Percentiles rank a stretch among this genome's conserved stretches.
These are phyloP conservation scores for Psittacula cyanocephala DNA, from an alignment of 2,113 vertebrate species.

Conservation along the genomic window DNA sequence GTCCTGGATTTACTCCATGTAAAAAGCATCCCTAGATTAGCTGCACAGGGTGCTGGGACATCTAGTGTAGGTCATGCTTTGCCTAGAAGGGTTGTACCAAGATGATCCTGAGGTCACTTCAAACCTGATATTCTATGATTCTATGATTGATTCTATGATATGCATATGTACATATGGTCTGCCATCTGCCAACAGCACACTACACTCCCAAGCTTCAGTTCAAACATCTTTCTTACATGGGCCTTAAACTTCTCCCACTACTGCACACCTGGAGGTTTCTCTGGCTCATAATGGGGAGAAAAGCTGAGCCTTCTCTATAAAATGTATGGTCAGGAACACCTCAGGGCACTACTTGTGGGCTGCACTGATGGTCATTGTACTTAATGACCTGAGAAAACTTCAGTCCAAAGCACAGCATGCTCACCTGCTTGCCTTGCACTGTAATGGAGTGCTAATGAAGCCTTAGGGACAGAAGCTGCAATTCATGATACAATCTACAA, in stretches of 20 bases:
- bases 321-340: background rate
- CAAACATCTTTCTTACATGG: background rate
- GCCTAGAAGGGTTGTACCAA: background rate
- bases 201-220: background rate
- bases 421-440: background rate
- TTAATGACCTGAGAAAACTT: background rate
- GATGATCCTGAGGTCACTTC: background rate
- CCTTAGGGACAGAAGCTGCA: background rate
- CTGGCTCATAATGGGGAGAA: background rate
- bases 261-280: background rate
- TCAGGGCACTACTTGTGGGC: background rate
- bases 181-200: background rate
- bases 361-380: background rate
- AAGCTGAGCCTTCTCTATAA: background rate
- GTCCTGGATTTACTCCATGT: background rate
- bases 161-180: background rate
- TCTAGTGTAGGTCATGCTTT: background rate
- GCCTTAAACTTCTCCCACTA: background rate
- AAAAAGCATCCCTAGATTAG: background rate
- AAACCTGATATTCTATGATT: background rate
- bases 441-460: rapidly evolving
- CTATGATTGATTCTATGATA: background rate
- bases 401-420: background rate
- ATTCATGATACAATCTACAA: background rate
- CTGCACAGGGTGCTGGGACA: background rate